Evolutionary conservation across 2,797 vertebrate species (phyloP), one percentile per base, ranked within the genome.

Genomic region (Todus mexicanus): DNA sequence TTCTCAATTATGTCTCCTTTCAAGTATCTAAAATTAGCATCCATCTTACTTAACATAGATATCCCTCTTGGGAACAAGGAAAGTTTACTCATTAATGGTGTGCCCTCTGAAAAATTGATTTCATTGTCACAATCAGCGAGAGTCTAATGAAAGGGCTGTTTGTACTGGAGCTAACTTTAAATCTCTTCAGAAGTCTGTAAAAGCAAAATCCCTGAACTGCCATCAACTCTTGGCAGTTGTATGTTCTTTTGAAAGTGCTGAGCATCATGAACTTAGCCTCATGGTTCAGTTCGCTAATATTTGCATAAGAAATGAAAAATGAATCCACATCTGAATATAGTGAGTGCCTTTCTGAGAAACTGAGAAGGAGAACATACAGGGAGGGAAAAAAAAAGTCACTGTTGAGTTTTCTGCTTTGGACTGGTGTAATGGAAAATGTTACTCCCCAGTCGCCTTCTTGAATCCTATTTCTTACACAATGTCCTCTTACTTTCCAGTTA

Each of bases 401-500:
- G 14, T 14, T 54, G 42, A 68, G 15, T 54, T 91, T 93, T 94
- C 57, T 92, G 50, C 68, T 93, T 84, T 90, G 29, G 75, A 84
- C 57, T 84, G 68, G 17, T 79, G 86, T 61, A 89, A 94, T 93
- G 93, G 93, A 96, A 95, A 96, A 90, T 80, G 27, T 84, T 94
- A 96, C 89, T 95, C 78, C 86, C 80, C 38, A 61, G 59, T 68
- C 68, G 90, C 65, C 50, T 89, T 79, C 74, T 84, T 9, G 6
- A 84, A 74, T 95, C 71, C 26, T 86, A 53, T 70, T 91, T 84
- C 90, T 96, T 94, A 79, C 82, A 90, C 92, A 96, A 92, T 53
- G 78, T 88, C 84, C 80, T 92, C 69, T 77, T 85, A 83, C 90
- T 93, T 96, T 94, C 84, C 93, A 94, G 74, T 89, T 92, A 90